A percentile compares a stretch with the other conserved stretches of the same genome.
phyloP scores from a whole-genome alignment of 2,113 vertebrate genomes.

The Muscicapa adusta region DNA sequence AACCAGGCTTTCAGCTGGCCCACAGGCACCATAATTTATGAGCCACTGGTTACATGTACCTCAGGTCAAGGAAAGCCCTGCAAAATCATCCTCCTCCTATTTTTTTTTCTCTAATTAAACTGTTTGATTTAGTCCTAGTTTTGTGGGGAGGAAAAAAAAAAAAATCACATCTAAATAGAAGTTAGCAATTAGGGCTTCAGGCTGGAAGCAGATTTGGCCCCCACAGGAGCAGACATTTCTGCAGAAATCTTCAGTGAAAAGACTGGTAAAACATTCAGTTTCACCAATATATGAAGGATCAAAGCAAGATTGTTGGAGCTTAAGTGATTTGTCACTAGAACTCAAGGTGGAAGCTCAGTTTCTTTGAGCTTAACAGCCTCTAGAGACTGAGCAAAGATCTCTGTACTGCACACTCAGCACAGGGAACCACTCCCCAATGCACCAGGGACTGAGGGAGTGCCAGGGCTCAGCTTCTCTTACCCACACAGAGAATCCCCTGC shows the following conservation, averaged over 20 bases:
- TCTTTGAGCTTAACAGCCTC: not conserved
- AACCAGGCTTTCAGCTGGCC: not conserved
- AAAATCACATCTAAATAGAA: not conserved
- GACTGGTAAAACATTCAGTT: not conserved
- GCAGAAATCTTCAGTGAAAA: not conserved
- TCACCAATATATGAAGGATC: not conserved
- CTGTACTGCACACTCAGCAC: not conserved
- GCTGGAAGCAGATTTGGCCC: not conserved
- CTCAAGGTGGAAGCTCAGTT: not conserved
- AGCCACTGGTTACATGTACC: not conserved
- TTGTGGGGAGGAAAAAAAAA: not conserved
- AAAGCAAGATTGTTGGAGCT: not conserved
- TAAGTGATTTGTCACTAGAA: not conserved
- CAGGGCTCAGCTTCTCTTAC: not conserved
- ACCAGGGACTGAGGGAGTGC: accelerated
- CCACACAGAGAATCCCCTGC: not conserved
- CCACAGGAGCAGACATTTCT: not conserved
- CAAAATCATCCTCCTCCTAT: not conserved
- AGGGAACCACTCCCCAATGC: not conserved
- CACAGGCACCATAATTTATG: not conserved
- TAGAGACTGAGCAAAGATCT: not conserved
- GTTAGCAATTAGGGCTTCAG: not conserved
- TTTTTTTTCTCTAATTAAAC: not conserved
- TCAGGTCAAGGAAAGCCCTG: not conserved
- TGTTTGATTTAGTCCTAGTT: not conserved